phyloP scores from a whole-genome alignment of 2,113 vertebrate genomes.

The Cyphomyrus plagiostoma region DNA sequence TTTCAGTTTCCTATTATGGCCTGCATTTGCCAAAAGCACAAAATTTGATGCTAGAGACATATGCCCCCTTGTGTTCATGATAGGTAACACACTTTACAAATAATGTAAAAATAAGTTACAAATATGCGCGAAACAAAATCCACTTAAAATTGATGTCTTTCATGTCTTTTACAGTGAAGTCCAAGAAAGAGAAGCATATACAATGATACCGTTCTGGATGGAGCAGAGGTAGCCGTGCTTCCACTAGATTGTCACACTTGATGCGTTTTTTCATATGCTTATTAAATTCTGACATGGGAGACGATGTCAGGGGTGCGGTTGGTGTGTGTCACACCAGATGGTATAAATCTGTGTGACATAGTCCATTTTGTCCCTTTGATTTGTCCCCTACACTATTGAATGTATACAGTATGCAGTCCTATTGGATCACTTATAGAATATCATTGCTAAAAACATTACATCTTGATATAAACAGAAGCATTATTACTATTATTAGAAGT shows the following conservation, averaged over 20 bases:
- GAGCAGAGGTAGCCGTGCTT: too few relatives aligned
- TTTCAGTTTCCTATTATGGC: not conserved
- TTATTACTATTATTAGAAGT: not conserved
- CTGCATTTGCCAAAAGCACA: not conserved
- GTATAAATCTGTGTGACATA: not conserved
- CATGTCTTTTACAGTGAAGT: not conserved
- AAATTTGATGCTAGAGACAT: not conserved
- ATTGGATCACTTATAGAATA: not conserved
- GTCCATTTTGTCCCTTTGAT: not conserved
- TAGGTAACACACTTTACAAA: not conserved
- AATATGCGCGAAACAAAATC: not conserved
- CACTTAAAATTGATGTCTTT: not conserved
- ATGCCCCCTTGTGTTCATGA: not conserved
- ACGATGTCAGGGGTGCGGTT: not conserved
- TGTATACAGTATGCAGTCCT: not conserved
- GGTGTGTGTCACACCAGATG: not conserved
- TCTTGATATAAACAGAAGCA: not conserved
- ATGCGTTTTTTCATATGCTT: not conserved
- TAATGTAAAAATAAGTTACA: not conserved
- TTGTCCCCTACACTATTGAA: not conserved
- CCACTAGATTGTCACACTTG: too few relatives aligned
- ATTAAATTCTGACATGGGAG: not conserved
- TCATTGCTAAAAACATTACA: not conserved
- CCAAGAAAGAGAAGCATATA: not conserved
- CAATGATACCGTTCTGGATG: not conserved